Evolutionary conservation across 2,797 vertebrate genomes (phyloP), one percentile per base, ranked within the genome.

Genomic region (Hippopotamyrus pictus): DNA sequence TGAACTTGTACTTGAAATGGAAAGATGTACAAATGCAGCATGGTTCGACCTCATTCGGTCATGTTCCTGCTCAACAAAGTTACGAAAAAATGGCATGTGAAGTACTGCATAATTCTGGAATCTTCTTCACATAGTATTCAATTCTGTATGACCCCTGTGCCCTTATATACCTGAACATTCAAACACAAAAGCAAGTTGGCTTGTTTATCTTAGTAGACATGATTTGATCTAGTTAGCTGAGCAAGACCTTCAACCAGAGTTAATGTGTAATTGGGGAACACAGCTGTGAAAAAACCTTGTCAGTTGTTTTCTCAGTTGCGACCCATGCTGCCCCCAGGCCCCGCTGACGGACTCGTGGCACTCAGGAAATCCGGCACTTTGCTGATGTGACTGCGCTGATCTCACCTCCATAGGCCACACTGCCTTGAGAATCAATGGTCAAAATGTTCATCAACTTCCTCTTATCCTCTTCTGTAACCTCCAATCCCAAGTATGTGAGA

Each of bases 341-440:
- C 6, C n/a, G 6, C n/a, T 59, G 57, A 59, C n/a, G n/a, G 22
- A 59, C 2, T 22, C 1, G 0, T 57, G 54, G 14, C 14, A 17
- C 51, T 53, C 51, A 53, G 17, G 17, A 54, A 54, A 19, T 19
- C 4, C 17, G 19, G 57, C 59, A 62, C 59, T 62, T 62, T 25
- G 59, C n/a, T 37, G 19, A 59, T 41, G 41, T 41, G 37, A 41
- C 19, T 82, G 33, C 7, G 19, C 88, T 17, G 5, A 4, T 2
- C 93, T 93, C 89, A 98, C 97, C 97, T 95, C 97, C 97, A 0
- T 97, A 98, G 11, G 97, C 95, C 92, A 98, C 96, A 0, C 97
- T 98, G 86, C 97, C 97, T 93, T 97, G 97, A 0, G 96, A 96
- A 93, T 98, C 97, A 0, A 96, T 94, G 44, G 93, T 96, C 91